Base-by-base conservation (phyloP, 2,888 invertebrate species). In the Tethea ocularis region DNA sequence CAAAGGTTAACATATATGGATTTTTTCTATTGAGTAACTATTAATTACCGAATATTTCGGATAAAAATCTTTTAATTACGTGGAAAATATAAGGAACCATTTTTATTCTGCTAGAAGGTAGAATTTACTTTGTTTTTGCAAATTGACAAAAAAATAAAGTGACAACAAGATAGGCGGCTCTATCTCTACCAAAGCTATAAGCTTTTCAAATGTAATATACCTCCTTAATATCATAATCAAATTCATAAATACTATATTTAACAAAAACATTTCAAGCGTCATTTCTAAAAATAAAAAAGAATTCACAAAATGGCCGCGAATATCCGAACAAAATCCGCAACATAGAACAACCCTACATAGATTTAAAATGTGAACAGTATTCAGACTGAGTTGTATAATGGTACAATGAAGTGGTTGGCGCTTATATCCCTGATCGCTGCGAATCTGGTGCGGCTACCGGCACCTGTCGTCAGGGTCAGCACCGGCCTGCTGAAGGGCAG, bases 321-420 rank as follows among this genome's bases (percentile, higher is more conserved):
- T 46, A 46, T 20, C 46, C 46, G 20, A 46, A 46, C 10, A 8
- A 46, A 2, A 46, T 46, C 46, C 46, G 20, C 46, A 20, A 20
- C 46, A 46, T 20, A 8, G 20, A 20, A 46, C 20, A 20, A 2
- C 20, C 46, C 17, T 41, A 41, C 3, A 10, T 2, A 8, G 15
- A 10, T 46, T 26, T n/a, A 38, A 17, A 20, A 46, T 46, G 46
- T 20, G 20, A 46, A 20, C 17, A 46, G 20, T 10, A 8, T 20
- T 54, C 54, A 33, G 33, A 17, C 22, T n/a, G 33, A n/a, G 1
- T 38, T 20, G 0, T 20, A 13, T 22, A 57, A 29, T 26, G 52
- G 56, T 52, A 70, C 52, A 51, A 87, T 87, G 88, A 91, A 91
- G 83, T 91, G 89, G 89, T 36, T 86, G 66, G 84, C 81, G 56